Base-by-base conservation (phyloP, 2,113 vertebrate species). In the Vireo altiloquus region DNA sequence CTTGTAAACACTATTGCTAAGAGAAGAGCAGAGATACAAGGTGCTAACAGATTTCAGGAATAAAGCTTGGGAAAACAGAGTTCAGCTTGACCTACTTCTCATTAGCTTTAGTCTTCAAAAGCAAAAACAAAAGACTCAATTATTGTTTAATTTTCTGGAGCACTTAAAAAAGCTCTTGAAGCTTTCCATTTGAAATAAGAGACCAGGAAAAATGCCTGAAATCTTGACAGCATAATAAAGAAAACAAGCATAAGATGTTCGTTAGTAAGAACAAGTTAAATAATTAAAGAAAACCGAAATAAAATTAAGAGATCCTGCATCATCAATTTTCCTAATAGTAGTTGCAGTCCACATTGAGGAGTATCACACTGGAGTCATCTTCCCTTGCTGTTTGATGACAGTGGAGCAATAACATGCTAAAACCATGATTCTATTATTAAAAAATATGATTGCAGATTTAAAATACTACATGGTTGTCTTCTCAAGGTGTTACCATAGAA, bases 21-120 rank as follows among this genome's bases (percentile, higher is more conserved):
- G 69, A 84, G 52, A 90, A 66, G 74, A 89, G 56, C 5, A 59
- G 64, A 83, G 78, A 64, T 59, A 87, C 39, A 92, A 92, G 92
- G 84, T 92, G 81, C 56, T 84, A 94, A 87, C 47, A 78, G 64
- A 89, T 87, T 87, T 91, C 90, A 75, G 24, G 61, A 92, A 68
- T 59, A 87, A 61, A 24, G 52, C 77, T 89, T 91, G 84, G 74
- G 65, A 68, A 87, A 87, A 35, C 10, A 78, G 23, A 60, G 39
- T 68, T 91, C 42, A 79, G 74, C 47, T 52, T 89, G 72, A 84
- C 69, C 72, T 84, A 75, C 53, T 84, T 91, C 74, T 92, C 84
- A 28, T 82, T 74, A 78, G 47, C 65, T 96, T 92, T 63, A 54
- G 63, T 78, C 81, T 89, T 89, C 68, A 78, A 66, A 87, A 66